Conservation (phyloP, 2,113 vertebrate species). For the Notiomystis cincta region DNA sequence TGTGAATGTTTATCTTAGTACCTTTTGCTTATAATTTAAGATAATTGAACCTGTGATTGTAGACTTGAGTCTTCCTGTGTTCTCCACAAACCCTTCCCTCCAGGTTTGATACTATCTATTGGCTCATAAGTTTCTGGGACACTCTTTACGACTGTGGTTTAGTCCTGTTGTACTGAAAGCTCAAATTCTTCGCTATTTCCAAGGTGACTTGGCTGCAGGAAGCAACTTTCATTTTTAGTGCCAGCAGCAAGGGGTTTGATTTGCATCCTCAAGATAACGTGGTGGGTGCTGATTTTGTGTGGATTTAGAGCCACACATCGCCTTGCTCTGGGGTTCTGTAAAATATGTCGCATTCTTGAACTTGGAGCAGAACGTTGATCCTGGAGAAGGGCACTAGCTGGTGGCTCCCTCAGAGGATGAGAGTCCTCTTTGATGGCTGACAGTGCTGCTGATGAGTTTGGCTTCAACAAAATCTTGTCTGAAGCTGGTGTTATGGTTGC, state of each 20-base stretch:
- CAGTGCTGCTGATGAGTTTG: neutral
- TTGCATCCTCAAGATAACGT: neutral
- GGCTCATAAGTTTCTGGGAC: neutral
- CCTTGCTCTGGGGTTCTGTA: neutral
- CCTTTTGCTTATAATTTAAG: neutral
- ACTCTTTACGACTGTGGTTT: neutral
- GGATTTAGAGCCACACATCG: neutral
- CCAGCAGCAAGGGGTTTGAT: neutral
- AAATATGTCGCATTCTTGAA: neutral
- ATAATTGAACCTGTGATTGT: neutral
- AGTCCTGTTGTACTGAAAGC: neutral
- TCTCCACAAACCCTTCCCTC: neutral
- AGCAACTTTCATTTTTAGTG: neutral
- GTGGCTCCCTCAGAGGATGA: neutral
- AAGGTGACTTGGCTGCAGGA: neutral
- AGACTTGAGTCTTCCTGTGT: neutral
- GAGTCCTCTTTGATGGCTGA: neutral
- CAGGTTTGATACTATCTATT: neutral
- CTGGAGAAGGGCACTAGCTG: neutral
- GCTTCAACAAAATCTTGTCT: neutral
- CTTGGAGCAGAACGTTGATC: fast-evolving
- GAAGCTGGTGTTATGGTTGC: neutral
- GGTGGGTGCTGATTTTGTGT: neutral
- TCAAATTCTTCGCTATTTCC: neutral
- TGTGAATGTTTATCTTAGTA: neutral